A percentile compares a stretch with the other conserved stretches of the same genome.
Conservation (phyloP, 2,888 invertebrate species). For the Drymonia ruficornis region DNA sequence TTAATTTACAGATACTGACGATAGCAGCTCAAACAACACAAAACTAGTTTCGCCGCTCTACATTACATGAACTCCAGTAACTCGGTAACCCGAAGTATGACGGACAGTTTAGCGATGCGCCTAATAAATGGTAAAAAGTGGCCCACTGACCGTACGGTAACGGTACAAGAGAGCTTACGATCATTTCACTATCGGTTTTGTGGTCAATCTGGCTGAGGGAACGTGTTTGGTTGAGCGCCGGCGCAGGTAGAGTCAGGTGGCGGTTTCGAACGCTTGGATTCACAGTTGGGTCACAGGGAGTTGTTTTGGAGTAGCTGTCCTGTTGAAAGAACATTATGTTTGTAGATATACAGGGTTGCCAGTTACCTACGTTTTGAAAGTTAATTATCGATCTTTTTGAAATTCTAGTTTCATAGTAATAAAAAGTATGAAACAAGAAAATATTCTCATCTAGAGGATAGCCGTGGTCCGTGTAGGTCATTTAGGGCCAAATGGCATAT, state of each 20-base stretch:
- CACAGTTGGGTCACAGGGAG: constrained; percentile 7
- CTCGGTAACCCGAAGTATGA: constrained; percentile 43
- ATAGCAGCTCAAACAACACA: constrained; percentile 1
- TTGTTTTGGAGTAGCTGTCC: constrained; percentile 6
- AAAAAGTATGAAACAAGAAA: no score
- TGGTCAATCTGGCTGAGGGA: constrained; percentile 37
- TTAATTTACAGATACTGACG: not conserved
- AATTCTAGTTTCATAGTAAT: no score
- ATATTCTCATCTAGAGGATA: no score
- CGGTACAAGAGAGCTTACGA: constrained; percentile 58
- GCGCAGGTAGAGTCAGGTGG: constrained; percentile 13
- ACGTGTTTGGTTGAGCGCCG: constrained; percentile 30
- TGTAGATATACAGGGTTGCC: no score
- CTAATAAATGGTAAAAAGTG: constrained; percentile 76
- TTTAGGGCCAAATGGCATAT: no score
- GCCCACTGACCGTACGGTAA: constrained; percentile 71
- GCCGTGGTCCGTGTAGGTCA: no score
- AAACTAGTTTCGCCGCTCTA: constrained; percentile 30
- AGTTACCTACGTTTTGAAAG: no score
- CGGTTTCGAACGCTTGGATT: constrained; percentile 12
- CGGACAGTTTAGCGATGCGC: constrained; percentile 60
- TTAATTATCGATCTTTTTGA: no score
- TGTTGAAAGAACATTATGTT: no score
- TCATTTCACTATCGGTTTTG: constrained; percentile 61
- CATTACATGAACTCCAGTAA: constrained; percentile 24